Evolutionary conservation across 2,888 invertebrate species (phyloP).

Genomic region (Synergus gifuensis): DNA sequence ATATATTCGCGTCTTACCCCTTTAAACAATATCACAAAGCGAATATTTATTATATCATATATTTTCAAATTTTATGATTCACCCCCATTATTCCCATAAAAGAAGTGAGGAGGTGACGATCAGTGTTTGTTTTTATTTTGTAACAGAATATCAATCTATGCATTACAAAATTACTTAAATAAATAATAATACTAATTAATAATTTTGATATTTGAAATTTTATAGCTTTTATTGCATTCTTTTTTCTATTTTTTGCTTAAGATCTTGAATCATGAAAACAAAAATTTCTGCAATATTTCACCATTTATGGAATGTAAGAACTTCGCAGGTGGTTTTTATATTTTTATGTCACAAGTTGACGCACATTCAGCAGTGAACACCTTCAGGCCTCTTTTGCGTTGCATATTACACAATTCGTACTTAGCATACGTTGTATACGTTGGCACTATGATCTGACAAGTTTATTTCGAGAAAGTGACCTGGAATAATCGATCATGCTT

Average conservation of each 20-base stretch:
- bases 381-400: constrained; percentile 19
- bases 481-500: constrained; percentile 36
- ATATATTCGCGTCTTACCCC: neutral
- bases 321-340: neutral
- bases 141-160: no score
- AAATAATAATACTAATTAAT: no score
- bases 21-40: neutral
- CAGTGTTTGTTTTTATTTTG: neutral
- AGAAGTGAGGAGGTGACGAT: neutral
- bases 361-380: neutral
- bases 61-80: neutral
- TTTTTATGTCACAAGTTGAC: neutral
- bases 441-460: constrained; percentile 34
- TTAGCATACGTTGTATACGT: constrained; percentile 28
- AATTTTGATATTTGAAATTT: no score
- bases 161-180: no score
- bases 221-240: no score
- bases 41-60: neutral
- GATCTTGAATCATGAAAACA: neutral
- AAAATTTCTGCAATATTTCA: neutral
- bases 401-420: constrained; percentile 15
- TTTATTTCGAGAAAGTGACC: constrained; percentile 40
- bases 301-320: neutral
- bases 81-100: neutral
- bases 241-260: no score